Percentiles rank a stretch among this genome's conserved stretches.
Conservation (phyloP, 2,888 invertebrate species). For the Ferdinandea cuprea region DNA sequence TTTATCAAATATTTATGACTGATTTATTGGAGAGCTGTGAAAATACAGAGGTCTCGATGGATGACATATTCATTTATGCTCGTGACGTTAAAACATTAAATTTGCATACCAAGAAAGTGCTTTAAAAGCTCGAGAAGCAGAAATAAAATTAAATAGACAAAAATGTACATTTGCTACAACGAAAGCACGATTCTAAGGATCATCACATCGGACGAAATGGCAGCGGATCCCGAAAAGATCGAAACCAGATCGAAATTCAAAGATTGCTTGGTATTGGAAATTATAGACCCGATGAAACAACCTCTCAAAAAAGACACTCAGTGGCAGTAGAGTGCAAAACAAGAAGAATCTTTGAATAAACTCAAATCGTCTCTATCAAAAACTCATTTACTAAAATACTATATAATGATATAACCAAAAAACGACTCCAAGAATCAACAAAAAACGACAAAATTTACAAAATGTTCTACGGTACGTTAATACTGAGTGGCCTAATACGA, state of each 20-base stretch:
- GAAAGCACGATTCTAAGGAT: slow-evolving; percentile 29
- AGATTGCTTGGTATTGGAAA: too few species aligned
- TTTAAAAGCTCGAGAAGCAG: slow-evolving; percentile 29
- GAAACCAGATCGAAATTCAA: slow-evolving; percentile 25
- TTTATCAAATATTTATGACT: slow-evolving; percentile 74
- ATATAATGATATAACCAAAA: neutral
- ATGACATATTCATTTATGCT: slow-evolving; percentile 76
- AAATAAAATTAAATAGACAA: slow-evolving; percentile 32
- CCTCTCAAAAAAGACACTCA: too few species aligned
- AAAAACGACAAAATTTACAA: too few species aligned
- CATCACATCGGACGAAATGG: slow-evolving; percentile 39
- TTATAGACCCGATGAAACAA: too few species aligned
- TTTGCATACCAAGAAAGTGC: slow-evolving; percentile 4
- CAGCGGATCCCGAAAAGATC: slow-evolving; percentile 33
- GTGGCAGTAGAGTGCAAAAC: too few species aligned
- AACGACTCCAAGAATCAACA: slow-evolving; percentile 23
- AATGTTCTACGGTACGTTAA: slow-evolving; percentile 25
- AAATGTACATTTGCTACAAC: slow-evolving; percentile 28
- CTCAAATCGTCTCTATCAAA: too few species aligned
- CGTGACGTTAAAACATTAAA: slow-evolving; percentile 29
- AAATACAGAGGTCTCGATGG: slow-evolving; percentile 75
- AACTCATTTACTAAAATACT: too few species aligned
- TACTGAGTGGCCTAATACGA: slow-evolving; percentile 25
- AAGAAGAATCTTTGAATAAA: too few species aligned
- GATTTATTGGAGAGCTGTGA: slow-evolving; percentile 47